phyloP scores from a whole-genome alignment of 2,888 invertebrate species.

The Serrognathus titanus region DNA sequence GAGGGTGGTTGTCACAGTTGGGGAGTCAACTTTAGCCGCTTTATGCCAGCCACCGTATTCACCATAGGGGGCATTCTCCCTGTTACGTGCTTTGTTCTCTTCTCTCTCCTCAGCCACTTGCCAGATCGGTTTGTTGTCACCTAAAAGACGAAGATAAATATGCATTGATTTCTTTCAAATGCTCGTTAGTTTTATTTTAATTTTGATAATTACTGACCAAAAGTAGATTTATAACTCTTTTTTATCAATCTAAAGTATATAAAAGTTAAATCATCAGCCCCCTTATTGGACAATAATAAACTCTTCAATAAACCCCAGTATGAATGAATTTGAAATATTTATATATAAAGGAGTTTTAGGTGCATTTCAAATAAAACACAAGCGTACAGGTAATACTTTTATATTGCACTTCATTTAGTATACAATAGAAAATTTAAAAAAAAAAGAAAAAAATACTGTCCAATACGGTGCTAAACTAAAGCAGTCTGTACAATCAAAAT shows the following conservation, averaged over 20 bases:
- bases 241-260: no score
- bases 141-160: slow-evolving; percentile 47
- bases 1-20: slow-evolving; percentile 95
- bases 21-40: slow-evolving; percentile 96
- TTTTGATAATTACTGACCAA: no score
- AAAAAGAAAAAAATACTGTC: slow-evolving; percentile 1
- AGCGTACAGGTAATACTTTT: slow-evolving; percentile 28
- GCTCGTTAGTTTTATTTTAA: no score
- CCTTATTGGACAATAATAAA: no score
- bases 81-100: slow-evolving; percentile 85
- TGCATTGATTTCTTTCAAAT: no score
- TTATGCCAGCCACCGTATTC: slow-evolving; percentile 97
- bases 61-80: slow-evolving; percentile 86
- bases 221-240: no score
- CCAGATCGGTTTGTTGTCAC: slow-evolving; percentile 94
- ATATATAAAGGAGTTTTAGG: slow-evolving; percentile 8
- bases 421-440: neutral
- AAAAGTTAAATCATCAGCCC: no score
- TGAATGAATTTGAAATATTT: neutral
- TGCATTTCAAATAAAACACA: slow-evolving; percentile 31
- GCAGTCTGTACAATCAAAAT: neutral
- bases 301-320: no score
- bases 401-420: slow-evolving; percentile 28
- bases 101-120: slow-evolving; percentile 98
- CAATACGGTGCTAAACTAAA: slow-evolving; percentile 41